Evolutionary conservation across 2,888 invertebrate species (phyloP), one percentile per base, ranked within the genome.

Genomic region (Phaonia tiefii): DNA sequence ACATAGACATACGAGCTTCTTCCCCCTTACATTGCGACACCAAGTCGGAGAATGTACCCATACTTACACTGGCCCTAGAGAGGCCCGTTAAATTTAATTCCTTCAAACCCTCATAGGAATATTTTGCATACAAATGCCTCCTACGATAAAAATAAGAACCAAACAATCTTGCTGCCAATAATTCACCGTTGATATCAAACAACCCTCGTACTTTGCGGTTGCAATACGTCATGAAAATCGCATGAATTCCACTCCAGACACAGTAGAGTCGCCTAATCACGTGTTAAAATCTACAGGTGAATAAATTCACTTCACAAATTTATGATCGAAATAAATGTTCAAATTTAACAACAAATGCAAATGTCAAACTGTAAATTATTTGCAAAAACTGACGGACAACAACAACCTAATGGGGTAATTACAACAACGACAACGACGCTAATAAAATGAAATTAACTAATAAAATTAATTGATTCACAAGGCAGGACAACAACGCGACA

Each of bases 391-490:
- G 1, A 58, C 11, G 39, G n/a, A 37, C 1, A 60, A 39, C 60
- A 60, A 17, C 17, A 60, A 58, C 7, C 37, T 39, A 63, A 37
- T 37, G 37, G 4, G 31, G 39, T 60, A 60, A 37, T 60, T 60
- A 42, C 63, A 63, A 60, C 39, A 17, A 20, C 60, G 63, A 63
- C 63, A 63, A 13, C 63, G 22, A 31, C 4, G 22, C 42, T n/a
- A n/a, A 63, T 63, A 63, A 63, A 63, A 63, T 63, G 22, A 63
- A 75, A 74, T 46, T 60, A 60, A 31, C 17, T 49, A 60, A 75
- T 75, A 71, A 77, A 77, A 72, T 71, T 77, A 72, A 71, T 71
- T 71, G 44, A 70, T 76, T 76, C 75, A 56, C 75, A 58, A 46
- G 42, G 31, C 13, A 13, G 7, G 46, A 25, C 26, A 26, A 39